These are phyloP conservation scores for Drosophila equinoxialis DNA, from an alignment of 1,140 invertebrate species.

Conservation along the genomic window DNA sequence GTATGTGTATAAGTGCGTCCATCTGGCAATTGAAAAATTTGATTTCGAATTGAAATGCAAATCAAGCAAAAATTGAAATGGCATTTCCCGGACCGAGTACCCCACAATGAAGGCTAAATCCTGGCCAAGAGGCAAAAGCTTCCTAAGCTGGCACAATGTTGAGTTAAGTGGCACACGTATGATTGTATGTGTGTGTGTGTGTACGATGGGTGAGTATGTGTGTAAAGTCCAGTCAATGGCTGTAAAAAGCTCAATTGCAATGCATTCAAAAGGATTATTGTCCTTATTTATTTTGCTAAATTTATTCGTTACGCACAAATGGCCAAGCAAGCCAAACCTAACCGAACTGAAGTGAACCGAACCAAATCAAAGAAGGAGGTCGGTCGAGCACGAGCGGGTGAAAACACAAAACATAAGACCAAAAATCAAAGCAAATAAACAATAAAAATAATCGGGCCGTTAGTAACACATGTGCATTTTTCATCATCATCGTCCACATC, in stretches of 20 bases:
- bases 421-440: constrained; percentile 79
- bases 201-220: constrained; percentile 7
- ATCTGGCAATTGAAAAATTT: constrained; percentile 79
- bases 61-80: constrained; percentile 73
- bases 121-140: constrained; percentile 44
- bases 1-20: constrained; percentile 35
- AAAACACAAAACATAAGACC: constrained; percentile 64
- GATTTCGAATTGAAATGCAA: constrained; percentile 80
- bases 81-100: constrained; percentile 45
- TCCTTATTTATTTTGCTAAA: constrained; percentile 81
- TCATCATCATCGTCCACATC: constrained; percentile 64
- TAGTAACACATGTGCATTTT: constrained; percentile 78
- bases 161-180: constrained; percentile 63
- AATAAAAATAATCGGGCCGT: constrained; percentile 80
- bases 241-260: constrained; percentile 81
- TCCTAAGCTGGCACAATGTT: constrained; percentile 60
- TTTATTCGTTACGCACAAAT: constrained; percentile 81
- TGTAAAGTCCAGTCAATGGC: constrained; percentile 57
- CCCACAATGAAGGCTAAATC: constrained; percentile 40
- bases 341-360: constrained; percentile 16
- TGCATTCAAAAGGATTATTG: constrained; percentile 81
- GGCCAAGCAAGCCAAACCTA: constrained; percentile 56
- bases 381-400: constrained; percentile 44
- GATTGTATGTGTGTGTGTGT: constrained; percentile 1
- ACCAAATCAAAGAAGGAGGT: constrained; percentile 26